Conservation (phyloP, 2,888 invertebrate species). For the Drosophila rellima region DNA sequence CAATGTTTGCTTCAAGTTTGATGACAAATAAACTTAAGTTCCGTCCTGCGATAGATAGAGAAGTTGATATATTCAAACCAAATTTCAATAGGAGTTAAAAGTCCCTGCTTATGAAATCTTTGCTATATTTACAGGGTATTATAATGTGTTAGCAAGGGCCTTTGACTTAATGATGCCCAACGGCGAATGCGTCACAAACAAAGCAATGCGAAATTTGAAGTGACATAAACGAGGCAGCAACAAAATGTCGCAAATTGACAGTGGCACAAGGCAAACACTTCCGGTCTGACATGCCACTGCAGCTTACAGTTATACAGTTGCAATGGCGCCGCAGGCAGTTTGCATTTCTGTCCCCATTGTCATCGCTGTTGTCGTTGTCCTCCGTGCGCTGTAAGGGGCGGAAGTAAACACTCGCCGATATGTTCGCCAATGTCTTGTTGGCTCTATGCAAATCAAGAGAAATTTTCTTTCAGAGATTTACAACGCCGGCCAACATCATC, state of each 20-base stretch:
- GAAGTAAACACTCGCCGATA: conserved; percentile 51
- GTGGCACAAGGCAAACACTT: conserved; percentile 71
- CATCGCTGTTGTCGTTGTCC: background rate
- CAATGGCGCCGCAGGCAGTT: conserved; percentile 44
- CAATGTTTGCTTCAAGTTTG: background rate
- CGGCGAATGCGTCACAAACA: conserved; percentile 44
- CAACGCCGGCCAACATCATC: conserved; percentile 44
- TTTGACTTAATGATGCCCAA: conserved; percentile 69
- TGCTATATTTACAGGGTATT: conserved; percentile 10
- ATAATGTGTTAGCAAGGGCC: conserved; percentile 15
- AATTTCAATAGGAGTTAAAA: background rate
- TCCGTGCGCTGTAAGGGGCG: conserved; percentile 24
- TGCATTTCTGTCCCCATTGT: conserved; percentile 8
- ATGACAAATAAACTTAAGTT: background rate
- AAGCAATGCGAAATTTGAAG: conserved; percentile 49
- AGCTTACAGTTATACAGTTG: conserved; percentile 44
- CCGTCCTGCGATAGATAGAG: background rate
- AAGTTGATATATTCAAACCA: background rate
- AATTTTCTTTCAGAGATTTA: conserved; percentile 25
- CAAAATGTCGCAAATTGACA: conserved; percentile 68
- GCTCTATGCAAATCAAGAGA: conserved; percentile 67
- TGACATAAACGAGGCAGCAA: conserved; percentile 61
- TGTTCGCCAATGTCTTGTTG: conserved; percentile 48
- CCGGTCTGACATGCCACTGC: conserved; percentile 59
- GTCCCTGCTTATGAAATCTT: background rate